Base-by-base conservation (phyloP, 2,888 invertebrate species). In the Heliconius hortense region DNA sequence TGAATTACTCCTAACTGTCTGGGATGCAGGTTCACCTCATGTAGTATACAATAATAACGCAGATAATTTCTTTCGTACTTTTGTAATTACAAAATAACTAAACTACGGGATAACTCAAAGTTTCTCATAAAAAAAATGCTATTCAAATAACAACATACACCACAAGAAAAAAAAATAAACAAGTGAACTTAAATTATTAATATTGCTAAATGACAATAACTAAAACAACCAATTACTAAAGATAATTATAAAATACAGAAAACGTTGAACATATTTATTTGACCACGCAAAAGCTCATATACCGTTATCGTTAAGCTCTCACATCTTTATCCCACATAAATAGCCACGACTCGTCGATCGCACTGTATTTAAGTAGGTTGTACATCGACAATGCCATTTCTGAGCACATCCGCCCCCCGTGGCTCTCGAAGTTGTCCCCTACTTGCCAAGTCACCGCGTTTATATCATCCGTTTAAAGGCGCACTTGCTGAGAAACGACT, bases 391-490 rank as follows among this genome's bases (percentile, higher is more conserved):
- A 24, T 69, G 56, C 69, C 69, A 69, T 69, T n/a, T 56, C 69
- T 69, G 69, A 56, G 35, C 69, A 56, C 69, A 69, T 69, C 69
- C 69, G 56, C 69, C 69, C 69, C 69, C 69, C 18, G 69, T 56
- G 69, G 56, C 53, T 56, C 56, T 69, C 69, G 31, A 56, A 56
- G 56, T 69, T 69, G 69, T 56, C 69, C 66, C 69, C 69, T 69
- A 69, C 69, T 69, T 69, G 69, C 31, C 31, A 69, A 69, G 69
- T 69, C 69, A 69, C 69, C 53, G 69, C 69, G 68, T 74, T 62
- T 74, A 68, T 72, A 39, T 67, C 73, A 66, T 73, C 64, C 66
- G 66, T 67, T 67, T 67, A 73, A 73, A 39, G 56, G 53, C 56
- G 66, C 35, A 67, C 56, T 24, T 69, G 56, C 56, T 35, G 31